Conservation (phyloP, 2,888 invertebrate species). For the Hydrotaea diabolus region DNA sequence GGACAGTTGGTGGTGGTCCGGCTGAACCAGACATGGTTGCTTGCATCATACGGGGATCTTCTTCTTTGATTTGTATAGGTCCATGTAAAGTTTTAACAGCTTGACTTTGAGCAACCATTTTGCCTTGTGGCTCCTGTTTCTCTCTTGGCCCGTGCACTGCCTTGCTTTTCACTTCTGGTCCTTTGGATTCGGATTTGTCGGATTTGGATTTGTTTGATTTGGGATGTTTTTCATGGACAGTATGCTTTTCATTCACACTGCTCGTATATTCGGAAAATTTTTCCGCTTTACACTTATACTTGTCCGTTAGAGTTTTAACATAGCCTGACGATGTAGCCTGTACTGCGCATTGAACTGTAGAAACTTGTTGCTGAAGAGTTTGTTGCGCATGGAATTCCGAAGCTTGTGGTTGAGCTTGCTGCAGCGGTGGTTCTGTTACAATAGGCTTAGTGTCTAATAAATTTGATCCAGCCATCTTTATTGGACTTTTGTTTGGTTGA, state of each 20-base stretch:
- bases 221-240: constrained; percentile 51
- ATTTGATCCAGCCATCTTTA: constrained; percentile 29
- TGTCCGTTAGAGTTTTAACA: constrained; percentile 63
- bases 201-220: constrained; percentile 59
- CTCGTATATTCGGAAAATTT: constrained; percentile 51
- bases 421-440: constrained; percentile 34
- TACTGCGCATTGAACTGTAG: not conserved
- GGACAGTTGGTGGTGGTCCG: constrained; percentile 57
- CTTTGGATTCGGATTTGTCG: constrained; percentile 25
- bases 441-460: constrained; percentile 57
- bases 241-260: constrained; percentile 40
- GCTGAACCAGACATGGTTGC: constrained; percentile 53
- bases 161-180: constrained; percentile 43
- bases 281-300: constrained; percentile 68
- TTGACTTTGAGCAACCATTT: constrained; percentile 48
- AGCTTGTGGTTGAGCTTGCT: constrained; percentile 27
- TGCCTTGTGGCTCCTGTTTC: constrained; percentile 54
- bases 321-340: constrained; percentile 58
- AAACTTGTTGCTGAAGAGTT: not conserved
- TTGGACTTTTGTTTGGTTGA: constrained; percentile 43
- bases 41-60: constrained; percentile 71
- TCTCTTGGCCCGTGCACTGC: constrained; percentile 44
- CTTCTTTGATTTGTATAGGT: constrained; percentile 75
- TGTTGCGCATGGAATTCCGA: not conserved
- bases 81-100: constrained; percentile 58